Conservation (phyloP, 2,888 invertebrate genomes). For the Acleris cristana region DNA sequence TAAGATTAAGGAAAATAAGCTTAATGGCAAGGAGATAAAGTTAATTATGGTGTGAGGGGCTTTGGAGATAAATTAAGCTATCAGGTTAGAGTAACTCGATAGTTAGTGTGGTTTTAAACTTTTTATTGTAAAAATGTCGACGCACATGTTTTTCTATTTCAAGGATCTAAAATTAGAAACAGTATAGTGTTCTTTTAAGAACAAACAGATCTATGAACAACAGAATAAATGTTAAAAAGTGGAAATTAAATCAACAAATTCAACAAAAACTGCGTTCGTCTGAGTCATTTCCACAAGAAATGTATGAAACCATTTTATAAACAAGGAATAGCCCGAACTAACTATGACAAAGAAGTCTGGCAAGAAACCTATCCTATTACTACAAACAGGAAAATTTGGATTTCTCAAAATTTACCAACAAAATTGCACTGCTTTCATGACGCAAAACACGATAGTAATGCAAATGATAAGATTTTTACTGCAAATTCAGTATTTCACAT, state of each 20-base stretch:
- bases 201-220: neutral
- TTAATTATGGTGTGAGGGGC: constrained; percentile 39
- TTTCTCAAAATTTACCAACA: constrained; percentile 25
- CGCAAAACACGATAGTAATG: constrained; percentile 13
- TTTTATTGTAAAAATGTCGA: constrained; percentile 52
- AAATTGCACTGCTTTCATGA: constrained; percentile 12
- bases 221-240: neutral
- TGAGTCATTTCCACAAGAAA: too few relatives aligned
- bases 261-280: too few relatives aligned
- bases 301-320: constrained; percentile 1
- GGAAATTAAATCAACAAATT: too few relatives aligned
- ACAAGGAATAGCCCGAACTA: constrained; percentile 13
- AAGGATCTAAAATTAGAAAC: constrained; percentile 34
- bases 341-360: constrained; percentile 16
- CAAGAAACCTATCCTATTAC: constrained; percentile 9
- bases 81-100: constrained; percentile 64
- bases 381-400: constrained; percentile 36
- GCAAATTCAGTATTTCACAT: neutral
- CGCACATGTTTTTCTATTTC: constrained; percentile 49
- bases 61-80: constrained; percentile 55
- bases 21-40: constrained; percentile 36
- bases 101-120: constrained; percentile 51
- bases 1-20: constrained; percentile 32
- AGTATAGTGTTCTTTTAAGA: neutral
- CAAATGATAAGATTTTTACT: constrained; percentile 18